Evolutionary conservation across 2,888 invertebrate genomes (phyloP).

Genomic region (Melanostoma mellinum): DNA sequence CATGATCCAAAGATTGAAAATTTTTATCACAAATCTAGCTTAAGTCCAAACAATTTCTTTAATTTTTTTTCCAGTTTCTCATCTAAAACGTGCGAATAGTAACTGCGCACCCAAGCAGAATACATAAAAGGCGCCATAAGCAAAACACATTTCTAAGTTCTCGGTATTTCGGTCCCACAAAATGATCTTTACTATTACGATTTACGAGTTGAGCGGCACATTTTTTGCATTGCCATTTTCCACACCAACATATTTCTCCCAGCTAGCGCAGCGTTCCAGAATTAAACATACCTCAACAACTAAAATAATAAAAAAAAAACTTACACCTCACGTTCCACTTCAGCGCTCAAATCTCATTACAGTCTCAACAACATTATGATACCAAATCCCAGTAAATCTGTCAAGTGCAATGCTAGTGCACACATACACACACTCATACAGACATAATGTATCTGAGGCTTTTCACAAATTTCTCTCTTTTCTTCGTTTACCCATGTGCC

Average conservation of each 20-base stretch:
- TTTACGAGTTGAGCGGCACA: no score
- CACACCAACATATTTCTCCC: no score
- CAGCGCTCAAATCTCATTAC: conserved; percentile 7
- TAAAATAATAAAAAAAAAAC: not conserved
- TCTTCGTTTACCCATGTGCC: conserved; percentile 4
- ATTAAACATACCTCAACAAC: not conserved
- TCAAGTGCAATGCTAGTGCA: conserved; percentile 44
- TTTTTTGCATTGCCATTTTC: no score
- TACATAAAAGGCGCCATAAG: no score
- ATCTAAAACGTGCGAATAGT: no score
- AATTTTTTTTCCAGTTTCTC: no score
- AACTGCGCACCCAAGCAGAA: no score
- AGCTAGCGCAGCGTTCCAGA: not conserved
- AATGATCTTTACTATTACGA: not conserved
- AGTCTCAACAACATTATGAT: conserved; percentile 20
- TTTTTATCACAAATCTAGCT: no score
- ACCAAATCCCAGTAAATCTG: conserved; percentile 30
- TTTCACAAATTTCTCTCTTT: conserved; percentile 31
- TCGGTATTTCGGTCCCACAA: not conserved
- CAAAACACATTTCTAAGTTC: no score
- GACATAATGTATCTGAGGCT: conserved; percentile 14
- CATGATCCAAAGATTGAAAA: no score
- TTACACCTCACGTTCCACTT: conserved; percentile 22
- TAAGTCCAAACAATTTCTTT: no score
- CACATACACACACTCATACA: not conserved